A percentile compares a stretch with the other conserved stretches of the same genome.
These are phyloP conservation scores for Podilymbus podiceps DNA, from an alignment of 2,113 vertebrate genomes.

Conservation along the genomic window DNA sequence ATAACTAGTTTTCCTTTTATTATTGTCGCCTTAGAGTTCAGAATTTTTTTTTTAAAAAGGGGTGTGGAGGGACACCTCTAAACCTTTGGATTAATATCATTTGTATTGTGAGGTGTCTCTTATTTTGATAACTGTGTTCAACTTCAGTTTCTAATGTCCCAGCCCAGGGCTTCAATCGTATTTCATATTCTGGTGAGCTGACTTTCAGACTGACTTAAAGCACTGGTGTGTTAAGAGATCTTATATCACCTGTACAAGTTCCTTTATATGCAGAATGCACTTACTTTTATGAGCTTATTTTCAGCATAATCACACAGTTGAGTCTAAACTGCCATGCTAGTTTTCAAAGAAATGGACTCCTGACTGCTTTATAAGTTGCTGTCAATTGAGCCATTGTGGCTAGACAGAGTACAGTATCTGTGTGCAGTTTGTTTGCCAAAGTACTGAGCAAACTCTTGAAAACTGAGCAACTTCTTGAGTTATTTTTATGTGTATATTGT, in stretches of 20 bases:
- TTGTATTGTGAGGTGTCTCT: not conserved
- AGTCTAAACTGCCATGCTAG: not conserved
- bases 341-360: not conserved
- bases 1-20: not conserved
- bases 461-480: not conserved
- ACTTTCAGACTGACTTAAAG: not conserved
- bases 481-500: not conserved
- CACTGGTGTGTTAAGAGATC: not conserved
- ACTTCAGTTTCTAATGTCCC: not conserved
- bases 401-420: not conserved
- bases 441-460: not conserved
- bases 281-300: not conserved
- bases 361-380: not conserved
- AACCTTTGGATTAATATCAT: not conserved
- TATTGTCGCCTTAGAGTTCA: not conserved
- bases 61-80: fast-evolving
- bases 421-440: not conserved
- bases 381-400: not conserved
- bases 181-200: not conserved
- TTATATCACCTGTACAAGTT: not conserved
- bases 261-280: not conserved
- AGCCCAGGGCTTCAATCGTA: not conserved
- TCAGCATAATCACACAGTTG: not conserved
- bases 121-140: not conserved
- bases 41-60: not conserved